Conservation (phyloP, 1,140 invertebrate genomes). For the Aphelenchoides besseyi region DNA sequence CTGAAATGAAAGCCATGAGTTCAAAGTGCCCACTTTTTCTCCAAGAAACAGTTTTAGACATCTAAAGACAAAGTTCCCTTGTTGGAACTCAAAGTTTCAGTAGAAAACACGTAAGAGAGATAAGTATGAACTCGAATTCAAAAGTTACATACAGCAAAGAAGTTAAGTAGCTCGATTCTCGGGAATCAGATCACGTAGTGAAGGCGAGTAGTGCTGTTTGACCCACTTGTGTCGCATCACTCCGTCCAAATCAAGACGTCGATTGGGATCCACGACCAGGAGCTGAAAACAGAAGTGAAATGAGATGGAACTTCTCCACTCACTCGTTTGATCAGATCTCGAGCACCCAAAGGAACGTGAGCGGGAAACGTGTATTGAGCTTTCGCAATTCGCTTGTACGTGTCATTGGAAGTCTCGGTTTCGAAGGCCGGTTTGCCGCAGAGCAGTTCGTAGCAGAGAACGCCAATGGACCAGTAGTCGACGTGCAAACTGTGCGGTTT, state of each 20-base stretch:
- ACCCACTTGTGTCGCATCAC: conserved; percentile 85
- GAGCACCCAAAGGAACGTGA: conserved; percentile 72
- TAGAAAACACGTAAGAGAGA: no score
- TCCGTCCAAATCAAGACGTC: conserved; percentile 78
- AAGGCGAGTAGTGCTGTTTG: conserved; percentile 33
- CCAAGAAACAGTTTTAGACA: no score
- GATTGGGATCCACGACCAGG: conserved; percentile 83
- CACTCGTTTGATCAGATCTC: conserved; percentile 80
- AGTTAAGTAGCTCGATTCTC: background rate
- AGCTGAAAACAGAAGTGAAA: conserved; percentile 67
- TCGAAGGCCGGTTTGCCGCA: conserved; percentile 87
- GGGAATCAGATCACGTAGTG: background rate
- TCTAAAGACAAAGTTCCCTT: no score
- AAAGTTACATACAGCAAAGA: no score
- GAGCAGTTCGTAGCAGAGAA: conserved; percentile 90
- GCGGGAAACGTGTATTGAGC: conserved; percentile 75
- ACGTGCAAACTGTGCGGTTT: conserved; percentile 36
- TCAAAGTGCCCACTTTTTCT: no score
- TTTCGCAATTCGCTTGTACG: conserved; percentile 76
- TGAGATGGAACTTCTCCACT: no score
- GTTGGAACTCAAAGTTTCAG: no score
- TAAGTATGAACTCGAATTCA: no score
- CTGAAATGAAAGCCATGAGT: no score
- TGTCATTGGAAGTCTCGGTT: conserved; percentile 68
- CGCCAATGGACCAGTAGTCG: conserved; percentile 70